Evolutionary conservation across 2,888 invertebrate species (phyloP).

Genomic region (Synanthedon formicaeformis): DNA sequence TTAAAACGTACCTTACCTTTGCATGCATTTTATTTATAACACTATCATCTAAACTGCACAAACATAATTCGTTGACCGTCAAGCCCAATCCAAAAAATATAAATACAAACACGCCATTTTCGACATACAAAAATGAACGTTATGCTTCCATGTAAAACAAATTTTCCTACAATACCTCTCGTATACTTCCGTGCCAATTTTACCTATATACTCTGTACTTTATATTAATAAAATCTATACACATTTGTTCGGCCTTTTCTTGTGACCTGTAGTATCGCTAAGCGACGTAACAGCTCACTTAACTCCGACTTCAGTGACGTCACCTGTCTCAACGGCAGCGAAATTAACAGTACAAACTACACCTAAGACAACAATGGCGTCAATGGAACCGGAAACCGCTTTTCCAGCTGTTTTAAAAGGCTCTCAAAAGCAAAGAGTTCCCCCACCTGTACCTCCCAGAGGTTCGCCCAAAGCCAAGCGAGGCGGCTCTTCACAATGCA

Average conservation of each 20-base stretch:
- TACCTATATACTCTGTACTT: slow-evolving; percentile 33
- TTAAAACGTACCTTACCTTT: slow-evolving; percentile 19
- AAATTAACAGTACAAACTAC: slow-evolving; percentile 35
- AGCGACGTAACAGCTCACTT: slow-evolving; percentile 68
- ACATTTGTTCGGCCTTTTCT: slow-evolving; percentile 20
- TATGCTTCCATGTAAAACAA: slow-evolving; percentile 50
- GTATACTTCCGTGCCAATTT: slow-evolving; percentile 19
- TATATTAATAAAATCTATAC: slow-evolving; percentile 38
- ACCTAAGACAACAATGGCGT: slow-evolving; percentile 34
- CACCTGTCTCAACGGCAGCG: slow-evolving; percentile 53
- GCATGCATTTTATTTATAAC: slow-evolving; percentile 19
- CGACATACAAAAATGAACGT: slow-evolving; percentile 37
- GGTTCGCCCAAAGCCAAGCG: slow-evolving; percentile 79
- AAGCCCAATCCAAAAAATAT: slow-evolving; percentile 66
- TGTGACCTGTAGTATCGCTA: slow-evolving; percentile 52
- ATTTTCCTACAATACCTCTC: slow-evolving; percentile 16
- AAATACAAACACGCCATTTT: slow-evolving; percentile 64
- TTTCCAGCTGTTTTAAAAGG: slow-evolving; percentile 84
- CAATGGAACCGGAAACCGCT: slow-evolving; percentile 67
- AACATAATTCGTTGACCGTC: slow-evolving; percentile 59
- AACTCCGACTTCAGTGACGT: slow-evolving; percentile 58
- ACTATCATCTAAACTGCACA: slow-evolving; percentile 38
- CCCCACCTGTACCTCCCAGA: slow-evolving; percentile 89
- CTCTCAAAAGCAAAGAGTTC: slow-evolving; percentile 80
- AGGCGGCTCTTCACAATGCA: slow-evolving; percentile 52